A percentile compares a stretch with the other conserved stretches of the same genome.
Conservation (phyloP, 2,888 invertebrate species). For the Scaptomyza polygonia region DNA sequence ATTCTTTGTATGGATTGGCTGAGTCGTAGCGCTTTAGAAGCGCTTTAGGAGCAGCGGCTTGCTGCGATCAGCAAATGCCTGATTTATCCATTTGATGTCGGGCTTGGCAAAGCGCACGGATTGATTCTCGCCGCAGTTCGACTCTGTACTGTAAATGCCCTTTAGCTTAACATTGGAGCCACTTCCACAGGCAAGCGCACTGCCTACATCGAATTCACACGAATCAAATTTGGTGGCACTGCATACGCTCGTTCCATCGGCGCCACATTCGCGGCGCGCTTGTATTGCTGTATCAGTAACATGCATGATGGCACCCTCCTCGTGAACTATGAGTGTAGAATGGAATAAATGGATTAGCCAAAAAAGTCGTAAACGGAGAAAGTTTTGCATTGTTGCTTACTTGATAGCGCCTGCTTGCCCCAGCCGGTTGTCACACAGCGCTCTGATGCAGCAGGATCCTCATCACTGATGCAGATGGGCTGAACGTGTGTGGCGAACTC, state of each 20-base stretch:
- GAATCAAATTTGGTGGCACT: slow-evolving; percentile 89
- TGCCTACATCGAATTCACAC: slow-evolving; percentile 92
- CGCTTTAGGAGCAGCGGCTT: slow-evolving; percentile 76
- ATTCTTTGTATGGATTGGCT: slow-evolving; percentile 9
- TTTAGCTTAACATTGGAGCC: slow-evolving; percentile 88
- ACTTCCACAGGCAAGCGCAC: slow-evolving; percentile 91
- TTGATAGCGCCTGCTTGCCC: slow-evolving; percentile 91
- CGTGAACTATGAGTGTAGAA: slow-evolving; percentile 87
- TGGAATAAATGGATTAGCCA: slow-evolving; percentile 14
- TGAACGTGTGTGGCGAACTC: slow-evolving; percentile 89
- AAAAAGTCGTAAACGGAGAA: neutral
- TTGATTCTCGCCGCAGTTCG: slow-evolving; percentile 87
- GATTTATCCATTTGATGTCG: slow-evolving; percentile 86
- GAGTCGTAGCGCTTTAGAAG: slow-evolving; percentile 46
- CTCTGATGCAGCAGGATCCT: slow-evolving; percentile 85
- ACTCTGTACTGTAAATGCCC: slow-evolving; percentile 91
- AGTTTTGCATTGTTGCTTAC: slow-evolving; percentile 85
- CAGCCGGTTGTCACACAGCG: slow-evolving; percentile 92
- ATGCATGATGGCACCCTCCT: slow-evolving; percentile 90
- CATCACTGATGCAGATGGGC: slow-evolving; percentile 89
- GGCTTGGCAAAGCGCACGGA: slow-evolving; percentile 87
- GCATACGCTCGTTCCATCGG: slow-evolving; percentile 85
- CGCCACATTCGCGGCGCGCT: slow-evolving; percentile 85
- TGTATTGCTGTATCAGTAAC: slow-evolving; percentile 88
- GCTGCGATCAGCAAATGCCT: slow-evolving; percentile 78